phyloP scores from a whole-genome alignment of 2,888 invertebrate species.

The Copidosoma aretas region DNA sequence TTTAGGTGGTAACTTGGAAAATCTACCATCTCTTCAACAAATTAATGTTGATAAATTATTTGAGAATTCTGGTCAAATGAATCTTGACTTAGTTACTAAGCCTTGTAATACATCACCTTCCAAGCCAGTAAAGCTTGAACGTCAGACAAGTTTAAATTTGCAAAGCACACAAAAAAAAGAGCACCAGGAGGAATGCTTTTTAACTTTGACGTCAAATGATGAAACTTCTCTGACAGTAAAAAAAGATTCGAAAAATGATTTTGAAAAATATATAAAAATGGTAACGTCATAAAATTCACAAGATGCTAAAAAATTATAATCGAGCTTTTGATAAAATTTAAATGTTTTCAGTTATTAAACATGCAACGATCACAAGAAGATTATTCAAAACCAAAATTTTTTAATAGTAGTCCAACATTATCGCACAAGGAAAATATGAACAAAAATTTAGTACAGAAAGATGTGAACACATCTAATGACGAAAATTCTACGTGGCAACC shows the following conservation, averaged over 20 bases:
- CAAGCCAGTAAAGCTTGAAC: constrained; percentile 49
- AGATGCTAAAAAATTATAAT: neutral
- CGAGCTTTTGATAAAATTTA: constrained; percentile 14
- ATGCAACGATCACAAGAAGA: constrained; percentile 55
- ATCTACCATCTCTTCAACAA: constrained; percentile 50
- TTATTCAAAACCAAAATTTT: constrained; percentile 43
- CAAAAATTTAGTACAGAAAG: constrained; percentile 55
- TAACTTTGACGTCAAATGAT: constrained; percentile 52
- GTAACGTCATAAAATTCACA: constrained; percentile 50
- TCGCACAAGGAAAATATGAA: constrained; percentile 55
- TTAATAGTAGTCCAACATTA: constrained; percentile 47
- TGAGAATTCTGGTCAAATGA: constrained; percentile 48
- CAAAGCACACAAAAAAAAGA: constrained; percentile 44
- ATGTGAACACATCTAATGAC: constrained; percentile 53
- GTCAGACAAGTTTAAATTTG: constrained; percentile 41
- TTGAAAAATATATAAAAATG: constrained; percentile 65
- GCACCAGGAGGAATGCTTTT: constrained; percentile 50
- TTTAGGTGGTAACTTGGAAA: constrained; percentile 54
- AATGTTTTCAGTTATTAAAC: constrained; percentile 53
- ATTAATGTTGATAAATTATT: constrained; percentile 53
- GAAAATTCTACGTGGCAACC: constrained; percentile 55
- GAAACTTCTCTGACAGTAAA: constrained; percentile 59
- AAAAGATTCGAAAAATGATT: constrained; percentile 60
- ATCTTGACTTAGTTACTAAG: constrained; percentile 49
- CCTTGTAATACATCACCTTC: constrained; percentile 47